Percentiles rank a stretch among this genome's conserved stretches.
phyloP scores from a whole-genome alignment of 2,888 invertebrate genomes.

The Thumatha senex region DNA sequence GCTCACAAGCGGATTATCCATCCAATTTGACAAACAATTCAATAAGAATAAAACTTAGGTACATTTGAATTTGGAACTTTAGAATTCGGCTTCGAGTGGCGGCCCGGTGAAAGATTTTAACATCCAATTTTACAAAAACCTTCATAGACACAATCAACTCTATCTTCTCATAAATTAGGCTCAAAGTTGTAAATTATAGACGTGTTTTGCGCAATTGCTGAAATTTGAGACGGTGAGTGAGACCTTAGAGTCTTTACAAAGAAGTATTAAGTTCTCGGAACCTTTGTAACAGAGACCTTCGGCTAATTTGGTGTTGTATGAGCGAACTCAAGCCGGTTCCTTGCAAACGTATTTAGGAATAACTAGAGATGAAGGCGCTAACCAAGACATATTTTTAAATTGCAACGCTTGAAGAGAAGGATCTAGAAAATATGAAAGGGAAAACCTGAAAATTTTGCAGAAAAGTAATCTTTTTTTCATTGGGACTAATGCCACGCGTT shows the following conservation, averaged over 20 bases:
- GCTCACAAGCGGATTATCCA: constrained; percentile 60
- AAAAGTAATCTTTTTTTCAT: too few species aligned
- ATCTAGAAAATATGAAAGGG: not conserved
- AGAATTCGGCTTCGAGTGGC: constrained; percentile 60
- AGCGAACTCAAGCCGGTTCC: constrained; percentile 19
- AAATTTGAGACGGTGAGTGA: constrained; percentile 58
- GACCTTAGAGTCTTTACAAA: constrained; percentile 32
- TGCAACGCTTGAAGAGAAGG: not conserved
- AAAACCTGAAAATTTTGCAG: not conserved
- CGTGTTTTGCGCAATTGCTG: constrained; percentile 26
- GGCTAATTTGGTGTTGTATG: constrained; percentile 45
- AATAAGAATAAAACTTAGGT: constrained; percentile 46
- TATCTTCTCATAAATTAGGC: constrained; percentile 20
- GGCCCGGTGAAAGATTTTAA: constrained; percentile 40
- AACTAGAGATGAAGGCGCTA: constrained; percentile 17
- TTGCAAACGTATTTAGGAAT: constrained; percentile 21
- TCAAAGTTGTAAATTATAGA: not conserved
- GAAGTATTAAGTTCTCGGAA: constrained; percentile 44
- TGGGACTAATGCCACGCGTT: too few species aligned
- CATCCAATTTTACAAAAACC: constrained; percentile 11
- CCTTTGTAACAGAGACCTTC: constrained; percentile 41
- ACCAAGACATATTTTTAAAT: not conserved
- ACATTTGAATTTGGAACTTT: constrained; percentile 48
- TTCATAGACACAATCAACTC: constrained; percentile 15
- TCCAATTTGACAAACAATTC: constrained; percentile 65